Percentiles rank a stretch among this genome's conserved stretches.
phyloP scores from a whole-genome alignment of 2,888 invertebrate genomes.

The Therioaphis trifolii region DNA sequence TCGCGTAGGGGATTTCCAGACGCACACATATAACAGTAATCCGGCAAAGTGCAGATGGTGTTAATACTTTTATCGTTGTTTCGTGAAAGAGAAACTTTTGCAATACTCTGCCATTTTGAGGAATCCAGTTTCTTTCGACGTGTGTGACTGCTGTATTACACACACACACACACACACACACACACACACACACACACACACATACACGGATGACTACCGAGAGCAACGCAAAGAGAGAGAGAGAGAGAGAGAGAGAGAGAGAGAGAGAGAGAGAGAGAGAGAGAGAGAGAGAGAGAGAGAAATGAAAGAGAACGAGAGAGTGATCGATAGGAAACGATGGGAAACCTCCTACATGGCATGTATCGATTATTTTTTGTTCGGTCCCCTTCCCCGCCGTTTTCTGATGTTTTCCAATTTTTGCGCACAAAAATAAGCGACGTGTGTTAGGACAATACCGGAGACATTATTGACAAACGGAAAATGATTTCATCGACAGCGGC shows the following conservation, averaged over 20 bases:
- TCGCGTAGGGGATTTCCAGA: slow-evolving; percentile 12
- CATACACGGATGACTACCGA: too few species aligned
- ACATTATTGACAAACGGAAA: slow-evolving; percentile 28
- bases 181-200: too few species aligned
- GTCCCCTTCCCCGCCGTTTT: neutral
- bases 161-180: too few species aligned
- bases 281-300: too few species aligned
- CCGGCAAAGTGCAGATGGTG: slow-evolving; percentile 57
- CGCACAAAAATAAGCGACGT: neutral
- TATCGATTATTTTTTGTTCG: neutral
- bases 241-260: too few species aligned
- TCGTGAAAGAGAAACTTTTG: slow-evolving; percentile 49
- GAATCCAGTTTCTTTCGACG: slow-evolving; percentile 45
- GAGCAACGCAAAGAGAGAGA: too few species aligned
- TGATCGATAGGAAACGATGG: too few species aligned
- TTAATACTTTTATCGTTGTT: slow-evolving; percentile 62
- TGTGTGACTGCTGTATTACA: neutral
- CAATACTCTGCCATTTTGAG: slow-evolving; percentile 36
- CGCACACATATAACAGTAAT: slow-evolving; percentile 34
- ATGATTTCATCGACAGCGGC: slow-evolving; percentile 3
- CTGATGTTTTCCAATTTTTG: neutral
- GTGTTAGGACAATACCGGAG: slow-evolving; percentile 5
- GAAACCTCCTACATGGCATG: neutral
- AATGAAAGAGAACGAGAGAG: too few species aligned
- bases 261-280: too few species aligned